These are phyloP conservation scores for Petrophora chlorosata DNA, from an alignment of 2,888 invertebrate species.

Conservation along the genomic window DNA sequence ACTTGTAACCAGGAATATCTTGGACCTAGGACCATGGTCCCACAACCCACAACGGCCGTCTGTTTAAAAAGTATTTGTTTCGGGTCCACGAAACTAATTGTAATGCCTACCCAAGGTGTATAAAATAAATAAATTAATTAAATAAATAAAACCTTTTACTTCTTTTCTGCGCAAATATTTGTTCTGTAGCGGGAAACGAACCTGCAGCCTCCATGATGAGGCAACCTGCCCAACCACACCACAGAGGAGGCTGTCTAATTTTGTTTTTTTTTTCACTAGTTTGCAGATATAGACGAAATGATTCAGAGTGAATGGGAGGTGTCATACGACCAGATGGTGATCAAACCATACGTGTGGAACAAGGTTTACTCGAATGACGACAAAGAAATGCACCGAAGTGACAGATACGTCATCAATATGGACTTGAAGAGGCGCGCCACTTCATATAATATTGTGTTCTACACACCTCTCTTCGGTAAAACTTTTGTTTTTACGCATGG, in stretches of 20 bases:
- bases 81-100: no score
- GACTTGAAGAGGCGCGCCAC: conserved; percentile 55
- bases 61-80: no score
- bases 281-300: conserved; percentile 53
- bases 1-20: no score
- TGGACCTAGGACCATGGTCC: no score
- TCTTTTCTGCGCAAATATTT: no score
- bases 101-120: no score
- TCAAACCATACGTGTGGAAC: conserved; percentile 49
- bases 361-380: conserved; percentile 38
- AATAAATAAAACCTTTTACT: no score
- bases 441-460: conserved; percentile 66
- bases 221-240: no score
- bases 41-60: no score
- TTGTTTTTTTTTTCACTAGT: conserved; percentile 43
- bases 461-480: conserved; percentile 74
- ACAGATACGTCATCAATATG: conserved; percentile 54
- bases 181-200: no score
- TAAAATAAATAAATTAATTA: no score
- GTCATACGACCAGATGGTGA: conserved; percentile 24
- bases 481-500: conserved; percentile 6
- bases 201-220: no score
- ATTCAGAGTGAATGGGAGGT: conserved; percentile 61
- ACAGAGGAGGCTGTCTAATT: background rate
- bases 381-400: conserved; percentile 56